Evolutionary conservation across 2,888 invertebrate genomes (phyloP).

Genomic region (Ptychoptera albimana): DNA sequence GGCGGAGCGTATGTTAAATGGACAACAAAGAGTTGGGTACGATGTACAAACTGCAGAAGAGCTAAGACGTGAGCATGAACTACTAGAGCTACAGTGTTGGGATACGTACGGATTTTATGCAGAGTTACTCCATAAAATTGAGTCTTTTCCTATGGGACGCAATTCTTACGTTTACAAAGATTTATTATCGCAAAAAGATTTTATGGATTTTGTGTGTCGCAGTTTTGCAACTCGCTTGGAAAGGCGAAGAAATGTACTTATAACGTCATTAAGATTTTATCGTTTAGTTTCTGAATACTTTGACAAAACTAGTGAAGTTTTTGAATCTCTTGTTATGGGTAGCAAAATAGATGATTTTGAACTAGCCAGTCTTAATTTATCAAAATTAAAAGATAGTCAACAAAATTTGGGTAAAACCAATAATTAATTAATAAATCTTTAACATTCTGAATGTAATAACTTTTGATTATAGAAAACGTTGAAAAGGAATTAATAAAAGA

Average conservation of each 20-base stretch:
- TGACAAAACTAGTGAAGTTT: conserved; percentile 47
- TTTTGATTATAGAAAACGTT: conserved; percentile 38
- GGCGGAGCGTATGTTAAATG: conserved; percentile 55
- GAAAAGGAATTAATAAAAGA: conserved; percentile 52
- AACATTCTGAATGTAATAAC: background rate
- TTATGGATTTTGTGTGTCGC: conserved; percentile 68
- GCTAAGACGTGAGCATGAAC: conserved; percentile 54
- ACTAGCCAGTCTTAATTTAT: conserved; percentile 37
- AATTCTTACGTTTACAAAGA: conserved; percentile 36
- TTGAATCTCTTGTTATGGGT: conserved; percentile 48
- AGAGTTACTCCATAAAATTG: conserved; percentile 56
- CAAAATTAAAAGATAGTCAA: conserved; percentile 44
- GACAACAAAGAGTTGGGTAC: conserved; percentile 54
- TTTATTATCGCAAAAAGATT: conserved; percentile 54
- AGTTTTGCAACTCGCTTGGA: conserved; percentile 61
- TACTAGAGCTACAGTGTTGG: conserved; percentile 57
- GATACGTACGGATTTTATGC: conserved; percentile 67
- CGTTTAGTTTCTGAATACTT: conserved; percentile 58
- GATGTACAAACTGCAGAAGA: conserved; percentile 57
- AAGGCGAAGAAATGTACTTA: conserved; percentile 52
- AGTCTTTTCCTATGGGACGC: conserved; percentile 36
- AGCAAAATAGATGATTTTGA: conserved; percentile 40
- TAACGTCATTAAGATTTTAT: conserved; percentile 60
- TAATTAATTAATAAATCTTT: background rate
- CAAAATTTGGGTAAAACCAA: conserved; percentile 36